Evolutionary conservation across 2,888 invertebrate genomes (phyloP), one percentile per base, ranked within the genome.

Genomic region (Dasysyrphus albostriatus): DNA sequence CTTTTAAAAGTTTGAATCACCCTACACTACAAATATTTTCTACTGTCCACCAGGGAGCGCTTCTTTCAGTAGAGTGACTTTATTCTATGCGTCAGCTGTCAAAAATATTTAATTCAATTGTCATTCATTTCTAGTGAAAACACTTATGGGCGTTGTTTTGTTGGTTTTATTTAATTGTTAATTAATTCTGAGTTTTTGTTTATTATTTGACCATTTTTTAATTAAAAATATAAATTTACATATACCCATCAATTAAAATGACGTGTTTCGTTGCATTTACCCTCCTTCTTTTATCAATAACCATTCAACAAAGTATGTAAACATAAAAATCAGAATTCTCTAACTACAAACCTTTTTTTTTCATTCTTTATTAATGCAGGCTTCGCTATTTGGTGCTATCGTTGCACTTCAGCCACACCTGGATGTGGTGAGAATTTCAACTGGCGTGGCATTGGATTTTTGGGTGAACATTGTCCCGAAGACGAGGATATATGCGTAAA

Each of bases 401-500:
- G 96, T 91, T 98, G 98, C 91, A 97, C 96, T 19, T 96, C 97
- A 8, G 97, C 97, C 8, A 96, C 96, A 69, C 98, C 98, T 24
- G 98, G 98, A 3, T 98, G 98, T 93, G 96, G 95, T 19, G 95
- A 95, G 49, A 95, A 95, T 1, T 96, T 98, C 89, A 97, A 97
- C 91, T 98, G 98, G 97, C 94, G 95, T 75, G 95, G 95, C 1
- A 92, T 95, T 29, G 95, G 95, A 0, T 95, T 95, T 90, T 95
- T 97, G 92, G 96, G 97, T 9, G 95, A 96, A 90, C 94, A 95
- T 5, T 98, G 98, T 90, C 97, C 96, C 0, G 97, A 97, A 89
- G 94, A 94, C 83, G 95, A 97, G 91, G 98, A 98, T 91, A 96
- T 97, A 90, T 98, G 98, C 93, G 96, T 98, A 0, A 98, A 98